Conservation (phyloP, 2,888 invertebrate species). For the Harmothoe impar region DNA sequence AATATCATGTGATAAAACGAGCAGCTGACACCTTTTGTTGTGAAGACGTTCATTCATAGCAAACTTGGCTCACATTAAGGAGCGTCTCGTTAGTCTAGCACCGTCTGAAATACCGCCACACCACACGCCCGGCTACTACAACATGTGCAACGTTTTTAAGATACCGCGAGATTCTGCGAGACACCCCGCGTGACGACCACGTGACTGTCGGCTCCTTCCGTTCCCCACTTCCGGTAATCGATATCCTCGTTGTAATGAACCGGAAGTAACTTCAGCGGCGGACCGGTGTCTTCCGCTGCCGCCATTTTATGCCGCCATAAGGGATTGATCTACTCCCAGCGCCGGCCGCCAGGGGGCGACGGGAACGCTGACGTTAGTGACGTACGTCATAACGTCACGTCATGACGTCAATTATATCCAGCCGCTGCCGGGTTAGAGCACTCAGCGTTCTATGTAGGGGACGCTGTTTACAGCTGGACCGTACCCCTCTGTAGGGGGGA, state of each 20-base stretch:
- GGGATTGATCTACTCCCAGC: constrained; percentile 13
- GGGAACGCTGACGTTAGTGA: background rate
- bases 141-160: background rate
- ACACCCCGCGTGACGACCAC: background rate
- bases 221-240: constrained; percentile 20
- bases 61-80: too few relatives aligned
- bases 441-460: too few relatives aligned
- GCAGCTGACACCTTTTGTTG: too few relatives aligned
- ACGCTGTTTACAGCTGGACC: too few relatives aligned
- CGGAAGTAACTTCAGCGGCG: constrained; percentile 13
- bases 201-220: background rate
- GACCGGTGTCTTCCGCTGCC: background rate
- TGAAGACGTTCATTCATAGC: too few relatives aligned
- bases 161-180: constrained; percentile 17
- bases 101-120: background rate
- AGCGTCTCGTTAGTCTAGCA: too few relatives aligned
- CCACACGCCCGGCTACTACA: background rate
- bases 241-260: constrained; percentile 17
- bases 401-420: background rate
- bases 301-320: background rate
- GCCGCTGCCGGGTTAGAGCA: too few relatives aligned
- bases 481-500: too few relatives aligned
- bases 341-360: background rate
- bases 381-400: background rate
- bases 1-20: too few relatives aligned